Conservation (phyloP, 2,113 vertebrate genomes). For the Macaca nemestrina region DNA sequence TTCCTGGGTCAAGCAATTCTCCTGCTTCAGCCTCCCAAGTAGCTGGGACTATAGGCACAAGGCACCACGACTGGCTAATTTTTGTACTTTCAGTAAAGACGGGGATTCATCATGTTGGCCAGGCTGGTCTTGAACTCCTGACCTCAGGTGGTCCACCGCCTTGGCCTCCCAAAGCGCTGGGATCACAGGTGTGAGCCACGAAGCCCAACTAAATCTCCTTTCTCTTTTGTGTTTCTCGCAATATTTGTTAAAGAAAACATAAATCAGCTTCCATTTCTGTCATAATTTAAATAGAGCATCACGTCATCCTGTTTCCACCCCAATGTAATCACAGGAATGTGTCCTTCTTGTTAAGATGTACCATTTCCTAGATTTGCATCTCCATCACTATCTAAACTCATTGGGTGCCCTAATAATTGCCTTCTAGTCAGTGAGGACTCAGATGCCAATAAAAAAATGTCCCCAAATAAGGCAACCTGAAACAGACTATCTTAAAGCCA, state of each 20-base stretch:
- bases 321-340: background rate
- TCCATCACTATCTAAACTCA: background rate
- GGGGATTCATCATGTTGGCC: too few relatives aligned
- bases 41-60: too few relatives aligned
- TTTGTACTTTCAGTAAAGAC: too few relatives aligned
- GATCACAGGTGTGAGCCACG: too few relatives aligned
- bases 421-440: background rate
- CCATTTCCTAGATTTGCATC: background rate
- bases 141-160: too few relatives aligned
- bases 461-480: background rate
- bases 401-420: background rate
- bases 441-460: background rate
- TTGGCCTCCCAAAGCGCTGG: too few relatives aligned
- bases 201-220: background rate
- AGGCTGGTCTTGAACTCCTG: too few relatives aligned
- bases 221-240: background rate
- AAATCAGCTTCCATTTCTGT: background rate
- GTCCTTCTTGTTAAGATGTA: background rate
- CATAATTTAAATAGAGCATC: background rate
- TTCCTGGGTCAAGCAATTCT: too few relatives aligned
- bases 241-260: constrained; percentile 3
- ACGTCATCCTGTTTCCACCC: background rate
- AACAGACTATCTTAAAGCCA: background rate
- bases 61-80: too few relatives aligned
- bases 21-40: too few relatives aligned